phyloP scores from a whole-genome alignment of 2,888 invertebrate genomes.

The Melinopterus prodromus region DNA sequence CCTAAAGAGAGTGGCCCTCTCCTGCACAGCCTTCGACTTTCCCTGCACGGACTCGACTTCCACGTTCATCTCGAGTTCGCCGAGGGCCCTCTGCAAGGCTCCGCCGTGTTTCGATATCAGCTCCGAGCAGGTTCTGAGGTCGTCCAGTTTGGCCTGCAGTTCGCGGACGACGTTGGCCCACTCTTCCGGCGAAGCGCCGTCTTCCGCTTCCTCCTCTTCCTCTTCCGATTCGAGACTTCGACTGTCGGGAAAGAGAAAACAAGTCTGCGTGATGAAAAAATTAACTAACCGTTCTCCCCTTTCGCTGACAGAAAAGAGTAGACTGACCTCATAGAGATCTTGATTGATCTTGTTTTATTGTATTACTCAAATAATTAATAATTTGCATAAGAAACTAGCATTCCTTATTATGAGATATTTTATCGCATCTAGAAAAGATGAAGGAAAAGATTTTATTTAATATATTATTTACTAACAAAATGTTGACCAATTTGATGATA shows the following conservation, averaged over 20 bases:
- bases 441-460: slow-evolving; percentile 15
- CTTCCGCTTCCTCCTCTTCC: slow-evolving; percentile 65
- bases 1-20: slow-evolving; percentile 93
- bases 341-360: too few species aligned
- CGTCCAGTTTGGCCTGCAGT: slow-evolving; percentile 83
- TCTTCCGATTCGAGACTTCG: slow-evolving; percentile 78
- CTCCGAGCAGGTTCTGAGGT: slow-evolving; percentile 91
- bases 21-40: slow-evolving; percentile 89
- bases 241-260: slow-evolving; percentile 51
- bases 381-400: too few species aligned
- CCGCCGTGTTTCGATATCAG: slow-evolving; percentile 88
- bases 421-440: too few species aligned
- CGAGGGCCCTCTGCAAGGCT: slow-evolving; percentile 81
- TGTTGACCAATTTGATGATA: too few species aligned
- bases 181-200: slow-evolving; percentile 63
- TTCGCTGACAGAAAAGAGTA: too few species aligned
- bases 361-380: too few species aligned
- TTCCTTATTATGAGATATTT: too few species aligned
- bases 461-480: neutral
- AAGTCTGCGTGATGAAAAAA: too few species aligned
- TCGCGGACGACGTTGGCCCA: slow-evolving; percentile 73
- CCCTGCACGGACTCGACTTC: slow-evolving; percentile 65
- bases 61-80: slow-evolving; percentile 75
- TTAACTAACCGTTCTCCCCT: too few species aligned
- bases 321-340: too few species aligned